These are phyloP conservation scores for Bothrops jararaca DNA, from an alignment of 2,113 vertebrate species.

Conservation along the genomic window DNA sequence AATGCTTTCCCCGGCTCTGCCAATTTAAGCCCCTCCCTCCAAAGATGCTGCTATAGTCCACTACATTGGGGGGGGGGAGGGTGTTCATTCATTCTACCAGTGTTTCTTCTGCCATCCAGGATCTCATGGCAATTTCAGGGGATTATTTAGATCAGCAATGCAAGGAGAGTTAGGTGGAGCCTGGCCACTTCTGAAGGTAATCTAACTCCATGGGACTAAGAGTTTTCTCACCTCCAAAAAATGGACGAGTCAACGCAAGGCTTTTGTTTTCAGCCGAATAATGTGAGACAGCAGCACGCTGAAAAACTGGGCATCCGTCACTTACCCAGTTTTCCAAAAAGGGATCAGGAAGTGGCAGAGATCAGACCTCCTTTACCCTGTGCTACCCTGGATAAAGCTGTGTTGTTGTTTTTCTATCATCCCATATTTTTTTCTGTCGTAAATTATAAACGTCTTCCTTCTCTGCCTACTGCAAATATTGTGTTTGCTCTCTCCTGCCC, in stretches of 20 bases:
- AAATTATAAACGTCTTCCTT: background rate
- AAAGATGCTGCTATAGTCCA: background rate
- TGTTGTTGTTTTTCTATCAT: background rate
- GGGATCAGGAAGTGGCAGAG: background rate
- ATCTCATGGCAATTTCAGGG: too few relatives aligned
- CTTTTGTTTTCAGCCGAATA: background rate
- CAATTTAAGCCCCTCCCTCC: background rate
- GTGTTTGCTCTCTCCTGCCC: too few relatives aligned
- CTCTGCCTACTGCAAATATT: background rate
- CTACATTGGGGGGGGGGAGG: too few relatives aligned
- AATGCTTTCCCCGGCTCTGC: too few relatives aligned
- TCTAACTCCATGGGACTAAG: background rate
- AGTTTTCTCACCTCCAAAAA: background rate
- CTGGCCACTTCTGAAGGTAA: background rate
- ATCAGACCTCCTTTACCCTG: background rate
- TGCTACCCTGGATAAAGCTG: background rate
- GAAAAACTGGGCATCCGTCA: background rate
- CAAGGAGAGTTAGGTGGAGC: background rate
- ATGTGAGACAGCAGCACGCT: background rate
- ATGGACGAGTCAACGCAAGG: background rate
- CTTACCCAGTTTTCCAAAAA: background rate
- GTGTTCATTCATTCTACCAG: background rate
- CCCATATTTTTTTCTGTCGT: background rate
- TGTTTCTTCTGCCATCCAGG: background rate
- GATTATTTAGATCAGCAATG: background rate